Evolutionary conservation across 2,113 vertebrate species (phyloP), one percentile per base, ranked within the genome.

Genomic region (Stictonetta naevosa): DNA sequence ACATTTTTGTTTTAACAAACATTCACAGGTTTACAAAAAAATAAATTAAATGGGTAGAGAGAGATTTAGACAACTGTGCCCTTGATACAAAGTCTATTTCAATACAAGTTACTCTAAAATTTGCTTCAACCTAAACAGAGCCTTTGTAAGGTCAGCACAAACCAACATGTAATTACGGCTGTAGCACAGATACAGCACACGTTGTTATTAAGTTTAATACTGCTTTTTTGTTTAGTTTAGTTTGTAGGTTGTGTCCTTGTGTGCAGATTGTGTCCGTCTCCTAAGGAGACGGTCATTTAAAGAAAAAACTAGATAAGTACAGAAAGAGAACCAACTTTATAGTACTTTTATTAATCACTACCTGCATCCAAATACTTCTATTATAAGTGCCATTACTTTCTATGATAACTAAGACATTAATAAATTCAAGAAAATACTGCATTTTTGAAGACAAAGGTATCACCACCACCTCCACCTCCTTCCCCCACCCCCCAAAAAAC

Each of bases 21-120:
- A 52, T 71, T 13, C 16, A 50, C 3, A 56, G 18, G 12, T 86
- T 55, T 92, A 31, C 60, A 48, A 48, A 48, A 48, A 48, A 48
- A 48, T 48, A 48, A 44, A 18, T 44, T 44, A 44, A 22, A 48
- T 48, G 46, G 46, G 46, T 19, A 40, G 40, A 40, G 15, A 69
- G 8, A 0, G 0, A 48, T 69, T 90, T 79, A 2, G 3, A 2
- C 81, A 88, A 89, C 4, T 22, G 52, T 33, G 11, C 52, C 56
- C 50, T 91, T 82, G 73, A 67, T 50, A 75, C 13, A 88, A 78
- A 29, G 16, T n/a, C 36, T 71, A 9, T 55, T 40, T 84, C 29
- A 87, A 2, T 7, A 55, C 8, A 72, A 83, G 11, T 3, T 46
- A 74, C 40, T 31, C 29, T 71, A 58, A 82, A 78, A 42, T 75